A percentile compares a stretch with the other conserved stretches of the same genome.
Evolutionary conservation across 2,113 vertebrate genomes (phyloP).

Genomic region (Campylomormyrus tamandua): DNA sequence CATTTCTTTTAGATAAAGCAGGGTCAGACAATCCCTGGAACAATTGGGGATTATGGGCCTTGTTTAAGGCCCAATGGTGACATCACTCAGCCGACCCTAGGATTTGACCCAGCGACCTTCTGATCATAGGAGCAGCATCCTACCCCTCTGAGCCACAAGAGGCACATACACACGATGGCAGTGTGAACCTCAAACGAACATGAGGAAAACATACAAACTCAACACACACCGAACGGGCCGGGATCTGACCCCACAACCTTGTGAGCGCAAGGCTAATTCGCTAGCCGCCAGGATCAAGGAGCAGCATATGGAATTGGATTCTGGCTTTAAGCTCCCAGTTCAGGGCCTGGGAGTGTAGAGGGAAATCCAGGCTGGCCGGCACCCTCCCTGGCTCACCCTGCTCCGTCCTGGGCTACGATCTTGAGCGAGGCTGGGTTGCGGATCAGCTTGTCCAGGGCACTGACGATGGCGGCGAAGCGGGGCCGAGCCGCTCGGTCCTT

Average conservation of each 20-base stretch:
- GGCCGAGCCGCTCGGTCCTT: slow-evolving; percentile 74
- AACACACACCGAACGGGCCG: not conserved
- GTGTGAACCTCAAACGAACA: not conserved
- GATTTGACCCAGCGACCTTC: not conserved
- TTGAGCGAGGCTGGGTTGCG: slow-evolving; percentile 79
- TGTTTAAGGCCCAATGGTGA: not conserved
- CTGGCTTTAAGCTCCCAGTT: not conserved
- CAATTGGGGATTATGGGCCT: not conserved
- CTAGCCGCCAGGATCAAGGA: not conserved
- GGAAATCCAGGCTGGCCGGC: not conserved
- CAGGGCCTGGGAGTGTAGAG: not conserved
- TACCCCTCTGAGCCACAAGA: not conserved
- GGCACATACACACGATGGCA: not conserved
- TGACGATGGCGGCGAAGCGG: slow-evolving; percentile 72
- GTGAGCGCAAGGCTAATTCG: not conserved
- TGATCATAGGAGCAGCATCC: not conserved
- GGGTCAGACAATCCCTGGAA: not conserved
- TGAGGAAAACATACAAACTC: not conserved
- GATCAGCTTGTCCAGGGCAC: slow-evolving; percentile 73
- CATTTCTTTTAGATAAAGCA: not conserved
- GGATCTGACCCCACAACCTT: not conserved
- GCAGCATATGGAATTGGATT: not conserved
- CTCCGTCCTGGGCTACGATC: slow-evolving; percentile 54
- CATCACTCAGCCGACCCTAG: not conserved
- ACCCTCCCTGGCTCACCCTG: slow-evolving; percentile 50